A percentile compares a stretch with the other conserved stretches of the same genome.
Evolutionary conservation across 1,140 invertebrate species (phyloP).

Genomic region (Penaeus japonicus): DNA sequence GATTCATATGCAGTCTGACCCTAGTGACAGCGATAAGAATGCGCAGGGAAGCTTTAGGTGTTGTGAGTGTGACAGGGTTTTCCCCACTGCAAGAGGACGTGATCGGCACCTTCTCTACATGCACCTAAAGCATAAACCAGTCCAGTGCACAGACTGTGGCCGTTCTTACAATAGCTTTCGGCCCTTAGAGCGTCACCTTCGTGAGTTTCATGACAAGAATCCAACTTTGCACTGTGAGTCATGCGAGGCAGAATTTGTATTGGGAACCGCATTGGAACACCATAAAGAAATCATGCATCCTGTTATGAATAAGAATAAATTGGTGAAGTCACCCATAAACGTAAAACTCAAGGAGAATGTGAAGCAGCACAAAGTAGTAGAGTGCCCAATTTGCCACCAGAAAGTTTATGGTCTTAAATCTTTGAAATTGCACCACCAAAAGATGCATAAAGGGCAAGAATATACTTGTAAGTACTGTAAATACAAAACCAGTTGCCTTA

Average conservation of each 20-base stretch:
- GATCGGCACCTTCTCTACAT: constrained; percentile 41
- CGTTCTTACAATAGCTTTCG: constrained; percentile 34
- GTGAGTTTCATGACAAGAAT: constrained; percentile 29
- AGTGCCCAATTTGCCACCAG: constrained; percentile 46
- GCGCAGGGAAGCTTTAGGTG: constrained; percentile 15
- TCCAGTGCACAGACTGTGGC: constrained; percentile 28
- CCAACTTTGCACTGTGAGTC: constrained; percentile 39
- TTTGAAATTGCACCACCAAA: constrained; percentile 27
- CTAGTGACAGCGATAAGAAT: neutral
- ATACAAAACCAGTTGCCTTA: constrained; percentile 41
- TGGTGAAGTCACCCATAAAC: neutral
- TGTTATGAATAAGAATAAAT: constrained; percentile 8
- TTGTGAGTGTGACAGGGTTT: constrained; percentile 30
- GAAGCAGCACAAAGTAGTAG: neutral
- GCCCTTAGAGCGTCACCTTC: constrained; percentile 31
- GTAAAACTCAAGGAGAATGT: neutral
- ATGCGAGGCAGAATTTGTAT: constrained; percentile 51
- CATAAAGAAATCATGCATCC: constrained; percentile 53
- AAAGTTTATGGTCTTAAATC: constrained; percentile 17
- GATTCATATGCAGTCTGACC: neutral
- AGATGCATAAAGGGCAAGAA: constrained; percentile 38
- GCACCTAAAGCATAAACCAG: constrained; percentile 33
- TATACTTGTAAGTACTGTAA: constrained; percentile 52
- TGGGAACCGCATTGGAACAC: constrained; percentile 28
- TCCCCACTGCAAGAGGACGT: constrained; percentile 33